A percentile compares a stretch with the other conserved stretches of the same genome.
These are phyloP conservation scores for Chaetoderma sp. DNA, from an alignment of 2,888 invertebrate genomes.

Conservation along the genomic window DNA sequence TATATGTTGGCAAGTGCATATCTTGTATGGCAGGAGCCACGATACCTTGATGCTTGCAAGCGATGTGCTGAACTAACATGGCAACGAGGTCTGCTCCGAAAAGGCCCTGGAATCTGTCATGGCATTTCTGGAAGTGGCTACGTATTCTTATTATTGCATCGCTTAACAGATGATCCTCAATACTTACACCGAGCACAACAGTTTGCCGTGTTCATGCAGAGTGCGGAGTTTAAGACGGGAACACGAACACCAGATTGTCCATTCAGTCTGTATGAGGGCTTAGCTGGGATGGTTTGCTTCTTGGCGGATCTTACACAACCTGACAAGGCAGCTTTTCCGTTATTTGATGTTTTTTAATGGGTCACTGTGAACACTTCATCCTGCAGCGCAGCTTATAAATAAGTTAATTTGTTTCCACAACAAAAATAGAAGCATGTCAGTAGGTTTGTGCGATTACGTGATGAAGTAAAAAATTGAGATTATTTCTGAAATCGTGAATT, in stretches of 20 bases:
- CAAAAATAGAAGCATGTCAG: no score
- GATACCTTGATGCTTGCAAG: constrained; percentile 79
- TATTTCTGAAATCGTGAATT: no score
- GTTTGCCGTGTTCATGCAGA: constrained; percentile 81
- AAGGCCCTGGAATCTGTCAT: constrained; percentile 92
- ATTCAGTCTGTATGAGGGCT: constrained; percentile 87
- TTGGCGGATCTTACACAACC: constrained; percentile 82
- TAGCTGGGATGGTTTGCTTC: constrained; percentile 87
- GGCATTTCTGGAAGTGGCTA: constrained; percentile 73
- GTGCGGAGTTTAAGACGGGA: constrained; percentile 66
- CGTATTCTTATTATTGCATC: constrained; percentile 75
- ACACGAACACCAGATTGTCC: constrained; percentile 85
- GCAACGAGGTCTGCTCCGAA: constrained; percentile 84
- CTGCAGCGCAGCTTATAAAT: no score
- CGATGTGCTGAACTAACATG: constrained; percentile 83
- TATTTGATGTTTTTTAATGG: constrained; percentile 80
- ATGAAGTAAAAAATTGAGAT: no score
- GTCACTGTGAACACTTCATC: neutral
- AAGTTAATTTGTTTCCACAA: no score
- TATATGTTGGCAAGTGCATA: constrained; percentile 87
- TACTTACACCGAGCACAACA: constrained; percentile 79
- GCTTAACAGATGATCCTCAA: constrained; percentile 79
- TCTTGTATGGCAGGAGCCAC: constrained; percentile 79
- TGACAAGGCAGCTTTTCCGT: constrained; percentile 83
- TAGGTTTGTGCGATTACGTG: no score